Percentiles rank a stretch among this genome's conserved stretches.
phyloP scores from a whole-genome alignment of 1,140 invertebrate genomes.

The Drosophila asahinai region DNA sequence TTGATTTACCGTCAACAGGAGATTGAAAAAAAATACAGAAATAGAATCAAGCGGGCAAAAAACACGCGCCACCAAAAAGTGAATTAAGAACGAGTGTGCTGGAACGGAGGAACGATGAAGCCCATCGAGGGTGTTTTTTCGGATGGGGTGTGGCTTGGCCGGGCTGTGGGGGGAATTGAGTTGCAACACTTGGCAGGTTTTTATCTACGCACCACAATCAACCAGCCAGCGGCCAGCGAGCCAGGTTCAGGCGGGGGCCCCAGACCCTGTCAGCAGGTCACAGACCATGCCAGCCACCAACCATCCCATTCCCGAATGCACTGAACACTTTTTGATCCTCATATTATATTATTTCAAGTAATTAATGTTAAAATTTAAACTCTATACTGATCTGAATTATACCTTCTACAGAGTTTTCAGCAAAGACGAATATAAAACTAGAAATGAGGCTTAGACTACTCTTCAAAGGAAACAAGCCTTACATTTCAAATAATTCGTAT shows the following conservation, averaged over 20 bases:
- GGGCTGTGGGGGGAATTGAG: constrained; percentile 61
- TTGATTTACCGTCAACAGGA: constrained; percentile 84
- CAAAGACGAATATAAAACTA: too few relatives aligned
- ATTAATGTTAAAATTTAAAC: too few relatives aligned
- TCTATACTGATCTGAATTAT: too few relatives aligned
- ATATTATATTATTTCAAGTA: too few relatives aligned
- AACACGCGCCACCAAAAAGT: constrained; percentile 68
- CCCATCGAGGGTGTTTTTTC: constrained; percentile 56
- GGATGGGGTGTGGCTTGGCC: constrained; percentile 11
- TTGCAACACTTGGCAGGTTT: constrained; percentile 83
- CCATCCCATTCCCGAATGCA: constrained; percentile 20
- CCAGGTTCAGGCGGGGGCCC: constrained; percentile 12
- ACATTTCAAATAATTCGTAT: not conserved
- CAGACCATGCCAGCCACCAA: constrained; percentile 26
- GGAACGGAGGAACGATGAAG: constrained; percentile 54
- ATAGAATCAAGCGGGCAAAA: constrained; percentile 30
- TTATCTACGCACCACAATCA: constrained; percentile 82
- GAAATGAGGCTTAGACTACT: too few relatives aligned
- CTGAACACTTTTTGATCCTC: not conserved
- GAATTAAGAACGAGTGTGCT: constrained; percentile 82
- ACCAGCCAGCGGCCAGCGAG: constrained; percentile 20
- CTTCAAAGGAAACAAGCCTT: too few relatives aligned
- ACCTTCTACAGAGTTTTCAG: too few relatives aligned
- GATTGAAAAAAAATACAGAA: constrained; percentile 69
- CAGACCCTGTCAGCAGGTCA: constrained; percentile 40